Conservation (phyloP, 2,797 vertebrate genomes). For the Micrastur ruficollis region DNA sequence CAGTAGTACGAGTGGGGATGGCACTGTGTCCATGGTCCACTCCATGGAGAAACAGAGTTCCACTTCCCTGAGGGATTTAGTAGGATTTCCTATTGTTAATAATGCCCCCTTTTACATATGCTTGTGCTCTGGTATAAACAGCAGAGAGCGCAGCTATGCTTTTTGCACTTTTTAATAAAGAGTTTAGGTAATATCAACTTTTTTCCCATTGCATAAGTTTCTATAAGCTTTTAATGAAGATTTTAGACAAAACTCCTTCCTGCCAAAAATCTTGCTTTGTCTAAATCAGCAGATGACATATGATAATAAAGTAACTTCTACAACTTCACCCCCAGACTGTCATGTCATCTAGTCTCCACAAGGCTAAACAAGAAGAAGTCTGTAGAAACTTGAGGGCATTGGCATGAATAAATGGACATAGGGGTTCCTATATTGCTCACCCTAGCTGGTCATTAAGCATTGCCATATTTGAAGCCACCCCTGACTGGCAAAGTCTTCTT, state of each 20-base stretch:
- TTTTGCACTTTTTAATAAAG: neutral
- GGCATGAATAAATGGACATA: neutral
- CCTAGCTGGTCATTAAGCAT: neutral
- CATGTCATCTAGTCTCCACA: neutral
- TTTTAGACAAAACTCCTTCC: neutral
- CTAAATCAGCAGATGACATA: neutral
- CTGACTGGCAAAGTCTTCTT: neutral
- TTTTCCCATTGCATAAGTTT: neutral
- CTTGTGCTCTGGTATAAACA: neutral
- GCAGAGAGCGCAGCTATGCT: neutral
- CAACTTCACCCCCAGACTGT: neutral
- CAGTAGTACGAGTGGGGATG: neutral
- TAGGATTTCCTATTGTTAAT: neutral
- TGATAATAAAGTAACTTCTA: neutral
- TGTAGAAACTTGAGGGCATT: neutral
- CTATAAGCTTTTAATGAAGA: neutral
- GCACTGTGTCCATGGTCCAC: neutral
- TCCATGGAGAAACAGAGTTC: neutral
- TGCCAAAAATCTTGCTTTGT: neutral
- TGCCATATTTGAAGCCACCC: neutral
- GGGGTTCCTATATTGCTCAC: neutral
- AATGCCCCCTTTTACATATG: neutral
- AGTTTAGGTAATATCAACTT: neutral
- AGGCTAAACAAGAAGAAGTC: neutral
- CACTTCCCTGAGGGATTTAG: neutral